Evolutionary conservation across 2,888 invertebrate species (phyloP).

Genomic region (Pyralis farinalis): DNA sequence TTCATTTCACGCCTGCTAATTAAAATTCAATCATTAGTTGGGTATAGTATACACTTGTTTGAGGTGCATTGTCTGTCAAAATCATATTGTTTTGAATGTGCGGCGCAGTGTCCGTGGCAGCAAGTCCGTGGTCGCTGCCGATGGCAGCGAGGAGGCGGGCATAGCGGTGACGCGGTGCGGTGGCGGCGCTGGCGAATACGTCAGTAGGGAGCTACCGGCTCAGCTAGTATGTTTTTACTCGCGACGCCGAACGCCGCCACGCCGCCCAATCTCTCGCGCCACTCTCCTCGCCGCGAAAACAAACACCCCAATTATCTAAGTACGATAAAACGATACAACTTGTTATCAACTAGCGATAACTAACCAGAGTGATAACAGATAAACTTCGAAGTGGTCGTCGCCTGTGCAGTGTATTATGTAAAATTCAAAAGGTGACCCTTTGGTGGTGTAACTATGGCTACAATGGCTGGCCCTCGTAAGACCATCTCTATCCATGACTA

Average conservation of each 20-base stretch:
- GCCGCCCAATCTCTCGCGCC: slow-evolving; percentile 26
- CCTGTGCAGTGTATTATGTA: slow-evolving; percentile 69
- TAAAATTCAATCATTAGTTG: too few relatives aligned
- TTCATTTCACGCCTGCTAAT: too few relatives aligned
- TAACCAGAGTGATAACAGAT: slow-evolving; percentile 71
- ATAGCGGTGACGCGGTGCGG: background rate
- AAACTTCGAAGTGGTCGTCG: slow-evolving; percentile 65
- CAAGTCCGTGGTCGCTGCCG: slow-evolving; percentile 17
- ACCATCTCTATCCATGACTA: slow-evolving; percentile 84
- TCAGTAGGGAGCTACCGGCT: slow-evolving; percentile 9
- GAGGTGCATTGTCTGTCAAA: background rate
- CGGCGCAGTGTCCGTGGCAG: slow-evolving; percentile 8
- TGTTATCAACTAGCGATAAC: slow-evolving; percentile 67
- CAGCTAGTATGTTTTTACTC: slow-evolving; percentile 48
- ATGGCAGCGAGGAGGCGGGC: slow-evolving; percentile 11
- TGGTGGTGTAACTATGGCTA: slow-evolving; percentile 52
- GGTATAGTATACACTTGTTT: too few relatives aligned
- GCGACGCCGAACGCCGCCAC: slow-evolving; percentile 57
- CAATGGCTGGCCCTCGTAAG: slow-evolving; percentile 68
- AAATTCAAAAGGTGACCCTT: slow-evolving; percentile 44
- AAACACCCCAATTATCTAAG: slow-evolving; percentile 68
- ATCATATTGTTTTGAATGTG: background rate
- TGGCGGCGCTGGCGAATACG: slow-evolving; percentile 12
- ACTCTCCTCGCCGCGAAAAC: slow-evolving; percentile 49
- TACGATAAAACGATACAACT: slow-evolving; percentile 63